Evolutionary conservation across 2,113 vertebrate species (phyloP), one percentile per base, ranked within the genome.

Genomic region (Hippolais icterina): DNA sequence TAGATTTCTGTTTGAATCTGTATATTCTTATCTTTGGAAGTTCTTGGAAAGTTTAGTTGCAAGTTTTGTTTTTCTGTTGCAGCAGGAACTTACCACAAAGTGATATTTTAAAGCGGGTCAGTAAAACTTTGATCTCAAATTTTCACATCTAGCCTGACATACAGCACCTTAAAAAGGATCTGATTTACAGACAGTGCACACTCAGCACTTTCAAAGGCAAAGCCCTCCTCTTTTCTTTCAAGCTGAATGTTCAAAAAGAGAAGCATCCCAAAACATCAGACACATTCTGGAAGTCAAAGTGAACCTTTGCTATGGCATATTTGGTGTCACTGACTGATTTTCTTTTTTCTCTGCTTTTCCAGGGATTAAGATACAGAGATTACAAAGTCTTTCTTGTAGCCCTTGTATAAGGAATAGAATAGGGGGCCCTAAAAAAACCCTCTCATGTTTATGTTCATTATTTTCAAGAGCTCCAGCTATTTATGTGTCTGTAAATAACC

Each of bases 81-180:
- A 86, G 46, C 44, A 87, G 87, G 74, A 83, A 61, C 35, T 57
- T 72, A 82, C 2, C 66, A 88, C 41, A 77, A 93, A 93, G 29
- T 57, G 66, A 46, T 82, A 72, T 79, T 85, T 92, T 87, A 94
- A 92, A 97, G 74, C 56, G 0, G 64, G 77, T 86, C 89, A 84
- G 41, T 92, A 66, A 91, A 94, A 88, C 87, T 94, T 92, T 94
- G 89, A 94, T 94, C 69, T 94, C 33, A 44, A 23, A n/a, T 81
- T 89, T 95, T 95, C 76, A 50, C 39, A n/a, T 76, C n/a, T 7
- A 41, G 28, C 80, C 79, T 77, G 83, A 39, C 79, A 42, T n/a
- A 11, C 28, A 76, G 44, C 33, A 80, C 57, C 85, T 83, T 72
- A 64, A 65, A 92, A 50, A 50, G 33, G 46, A 42, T 69, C 15